Conservation (phyloP, 2,888 invertebrate species). For the Erpobdella octoculata region DNA sequence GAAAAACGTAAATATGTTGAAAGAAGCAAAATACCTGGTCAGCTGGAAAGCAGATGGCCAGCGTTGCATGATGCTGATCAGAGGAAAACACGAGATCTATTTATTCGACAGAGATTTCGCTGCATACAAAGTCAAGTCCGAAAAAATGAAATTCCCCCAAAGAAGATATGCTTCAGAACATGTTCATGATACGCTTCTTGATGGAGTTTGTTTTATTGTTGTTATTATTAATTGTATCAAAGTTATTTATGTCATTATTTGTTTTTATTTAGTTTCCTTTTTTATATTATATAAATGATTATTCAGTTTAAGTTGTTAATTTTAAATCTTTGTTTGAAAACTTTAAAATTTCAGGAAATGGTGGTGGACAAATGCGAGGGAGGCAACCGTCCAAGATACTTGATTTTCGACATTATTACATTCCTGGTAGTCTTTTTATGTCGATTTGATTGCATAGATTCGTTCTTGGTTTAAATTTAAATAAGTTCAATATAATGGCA, state of each 20-base stretch:
- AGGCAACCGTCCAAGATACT: slow-evolving; percentile 68
- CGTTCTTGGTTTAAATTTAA: too few species aligned
- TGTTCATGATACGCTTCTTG: slow-evolving; percentile 73
- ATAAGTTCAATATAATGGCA: too few species aligned
- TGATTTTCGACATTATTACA: slow-evolving; percentile 86
- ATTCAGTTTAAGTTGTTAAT: too few species aligned
- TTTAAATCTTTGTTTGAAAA: too few species aligned
- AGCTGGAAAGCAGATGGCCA: slow-evolving; percentile 98
- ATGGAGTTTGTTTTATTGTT: slow-evolving; percentile 67
- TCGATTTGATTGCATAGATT: too few species aligned
- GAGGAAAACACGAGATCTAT: slow-evolving; percentile 74
- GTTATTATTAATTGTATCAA: not conserved
- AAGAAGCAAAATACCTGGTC: slow-evolving; percentile 78
- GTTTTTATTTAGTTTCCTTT: too few species aligned
- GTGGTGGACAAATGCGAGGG: slow-evolving; percentile 76
- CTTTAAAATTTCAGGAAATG: slow-evolving; percentile 71
- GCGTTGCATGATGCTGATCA: slow-evolving; percentile 92
- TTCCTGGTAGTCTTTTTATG: too few species aligned
- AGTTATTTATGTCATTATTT: not conserved
- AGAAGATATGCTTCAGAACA: slow-evolving; percentile 65
- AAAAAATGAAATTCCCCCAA: slow-evolving; percentile 72
- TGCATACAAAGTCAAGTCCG: slow-evolving; percentile 69
- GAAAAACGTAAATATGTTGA: slow-evolving; percentile 67
- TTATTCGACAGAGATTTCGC: slow-evolving; percentile 91
- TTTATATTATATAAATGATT: too few species aligned